These are phyloP conservation scores for Hydropsyche betteni DNA, from an alignment of 2,888 invertebrate genomes.

Conservation along the genomic window DNA sequence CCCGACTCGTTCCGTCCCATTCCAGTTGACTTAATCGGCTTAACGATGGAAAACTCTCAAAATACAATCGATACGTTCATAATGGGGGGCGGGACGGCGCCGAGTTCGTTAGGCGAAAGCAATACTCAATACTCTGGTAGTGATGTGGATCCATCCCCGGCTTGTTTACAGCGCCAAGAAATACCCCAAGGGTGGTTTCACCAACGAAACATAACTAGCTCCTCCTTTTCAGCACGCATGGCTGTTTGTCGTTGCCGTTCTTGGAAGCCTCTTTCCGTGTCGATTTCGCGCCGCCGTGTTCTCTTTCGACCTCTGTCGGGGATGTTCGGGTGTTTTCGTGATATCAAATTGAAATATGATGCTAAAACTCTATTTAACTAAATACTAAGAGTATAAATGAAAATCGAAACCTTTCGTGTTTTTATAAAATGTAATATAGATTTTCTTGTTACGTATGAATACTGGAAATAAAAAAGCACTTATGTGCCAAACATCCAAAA, in stretches of 20 bases:
- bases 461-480: no score
- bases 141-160: constrained; percentile 33
- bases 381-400: no score
- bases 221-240: neutral
- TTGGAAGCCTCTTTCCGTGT: neutral
- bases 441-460: no score
- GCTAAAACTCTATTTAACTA: no score
- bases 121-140: constrained; percentile 34
- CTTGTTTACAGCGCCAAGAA: constrained; percentile 37
- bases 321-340: no score
- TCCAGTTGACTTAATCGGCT: constrained; percentile 50
- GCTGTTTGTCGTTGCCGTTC: neutral
- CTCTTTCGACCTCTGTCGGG: no score
- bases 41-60: constrained; percentile 47
- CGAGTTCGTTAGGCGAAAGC: constrained; percentile 38
- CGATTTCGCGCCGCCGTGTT: neutral
- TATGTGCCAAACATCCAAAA: no score
- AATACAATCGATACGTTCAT: constrained; percentile 49
- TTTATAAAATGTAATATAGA: no score
- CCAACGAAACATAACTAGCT: neutral
- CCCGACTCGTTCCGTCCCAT: constrained; percentile 43
- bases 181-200: constrained; percentile 19
- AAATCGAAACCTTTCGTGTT: no score
- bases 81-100: constrained; percentile 31
- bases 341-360: no score